A percentile compares a stretch with the other conserved stretches of the same genome.
phyloP scores from a whole-genome alignment of 1,140 invertebrate species.

The Fopius arisanus region DNA sequence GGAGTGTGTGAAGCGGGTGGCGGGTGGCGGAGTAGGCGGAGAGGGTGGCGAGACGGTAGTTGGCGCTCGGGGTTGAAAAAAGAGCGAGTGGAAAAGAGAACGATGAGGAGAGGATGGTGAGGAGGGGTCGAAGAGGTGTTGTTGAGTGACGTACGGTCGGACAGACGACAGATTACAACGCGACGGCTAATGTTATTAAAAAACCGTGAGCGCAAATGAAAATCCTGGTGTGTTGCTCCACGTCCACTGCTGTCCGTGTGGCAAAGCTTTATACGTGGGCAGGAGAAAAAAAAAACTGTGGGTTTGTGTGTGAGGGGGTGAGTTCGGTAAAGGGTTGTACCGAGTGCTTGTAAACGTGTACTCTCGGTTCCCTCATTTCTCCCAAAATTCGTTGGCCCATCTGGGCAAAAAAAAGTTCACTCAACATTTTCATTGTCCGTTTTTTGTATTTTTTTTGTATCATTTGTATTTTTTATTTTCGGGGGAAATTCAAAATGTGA shows the following conservation, averaged over 20 bases:
- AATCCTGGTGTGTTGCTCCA: constrained; percentile 33
- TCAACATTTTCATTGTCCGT: too few relatives aligned
- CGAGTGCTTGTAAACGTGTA: background rate
- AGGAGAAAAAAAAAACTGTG: too few relatives aligned
- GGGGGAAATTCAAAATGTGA: background rate
- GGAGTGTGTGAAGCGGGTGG: background rate
- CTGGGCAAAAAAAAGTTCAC: background rate
- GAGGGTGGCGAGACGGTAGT: background rate
- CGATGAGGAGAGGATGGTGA: background rate
- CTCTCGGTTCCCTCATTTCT: background rate
- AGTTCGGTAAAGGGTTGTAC: background rate
- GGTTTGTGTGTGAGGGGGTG: background rate
- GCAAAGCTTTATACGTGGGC: background rate
- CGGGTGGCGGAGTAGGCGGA: background rate
- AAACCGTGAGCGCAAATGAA: constrained; percentile 39
- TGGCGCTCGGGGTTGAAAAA: background rate
- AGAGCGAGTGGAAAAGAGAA: background rate
- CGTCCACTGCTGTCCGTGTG: constrained; percentile 21
- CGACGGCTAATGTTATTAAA: constrained; percentile 55
- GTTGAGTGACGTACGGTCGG: constrained; percentile 23
- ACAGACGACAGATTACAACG: constrained; percentile 39
- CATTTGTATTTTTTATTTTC: too few relatives aligned
- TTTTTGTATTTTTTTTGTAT: too few relatives aligned
- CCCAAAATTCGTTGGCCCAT: background rate
- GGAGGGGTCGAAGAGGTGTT: background rate